Percentiles rank a stretch among this genome's conserved stretches.
Evolutionary conservation across 2,797 vertebrate species (phyloP).

Genomic region (Emys orbicularis): DNA sequence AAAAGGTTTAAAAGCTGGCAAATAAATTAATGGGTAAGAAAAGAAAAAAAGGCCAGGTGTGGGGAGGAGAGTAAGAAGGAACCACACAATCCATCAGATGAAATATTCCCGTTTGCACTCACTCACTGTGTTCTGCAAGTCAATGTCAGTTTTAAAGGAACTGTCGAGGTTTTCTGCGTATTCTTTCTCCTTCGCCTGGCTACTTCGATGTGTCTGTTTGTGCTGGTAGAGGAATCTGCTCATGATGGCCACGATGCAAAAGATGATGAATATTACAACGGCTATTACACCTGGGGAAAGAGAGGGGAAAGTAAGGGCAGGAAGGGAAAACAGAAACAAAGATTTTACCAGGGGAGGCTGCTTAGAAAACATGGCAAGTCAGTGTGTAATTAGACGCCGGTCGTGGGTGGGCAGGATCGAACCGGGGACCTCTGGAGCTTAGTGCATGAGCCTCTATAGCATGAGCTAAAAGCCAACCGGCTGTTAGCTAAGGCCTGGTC

Average conservation of each 20-base stretch:
- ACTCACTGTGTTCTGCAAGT: conserved; percentile 91
- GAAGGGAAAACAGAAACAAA: not conserved
- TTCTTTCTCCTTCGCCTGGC: conserved; percentile 88
- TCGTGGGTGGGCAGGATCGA: too few species aligned
- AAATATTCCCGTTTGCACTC: conserved; percentile 97
- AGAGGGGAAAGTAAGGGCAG: not conserved
- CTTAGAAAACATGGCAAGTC: not conserved
- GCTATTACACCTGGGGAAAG: conserved; percentile 90
- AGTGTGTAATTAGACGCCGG: not conserved
- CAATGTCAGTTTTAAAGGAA: conserved; percentile 86
- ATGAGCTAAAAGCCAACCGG: too few species aligned
- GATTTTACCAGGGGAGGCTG: not conserved
- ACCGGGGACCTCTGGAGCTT: too few species aligned
- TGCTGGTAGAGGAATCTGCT: conserved; percentile 93
- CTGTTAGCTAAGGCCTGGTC: too few species aligned
- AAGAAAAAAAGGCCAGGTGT: not conserved
- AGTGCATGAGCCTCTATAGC: too few species aligned
- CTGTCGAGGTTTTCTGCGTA: conserved; percentile 88
- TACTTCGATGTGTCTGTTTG: conserved; percentile 84
- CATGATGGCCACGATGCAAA: conserved; percentile 90
- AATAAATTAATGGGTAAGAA: conserved; percentile 17
- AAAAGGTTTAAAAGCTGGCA: conserved; percentile 41
- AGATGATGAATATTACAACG: conserved; percentile 92
- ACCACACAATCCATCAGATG: conserved; percentile 86
- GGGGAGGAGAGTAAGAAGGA: conserved; percentile 49